A percentile compares a stretch with the other conserved stretches of the same genome.
Conservation (phyloP, 2,113 vertebrate genomes). For the Gallinago paraguaiae region DNA sequence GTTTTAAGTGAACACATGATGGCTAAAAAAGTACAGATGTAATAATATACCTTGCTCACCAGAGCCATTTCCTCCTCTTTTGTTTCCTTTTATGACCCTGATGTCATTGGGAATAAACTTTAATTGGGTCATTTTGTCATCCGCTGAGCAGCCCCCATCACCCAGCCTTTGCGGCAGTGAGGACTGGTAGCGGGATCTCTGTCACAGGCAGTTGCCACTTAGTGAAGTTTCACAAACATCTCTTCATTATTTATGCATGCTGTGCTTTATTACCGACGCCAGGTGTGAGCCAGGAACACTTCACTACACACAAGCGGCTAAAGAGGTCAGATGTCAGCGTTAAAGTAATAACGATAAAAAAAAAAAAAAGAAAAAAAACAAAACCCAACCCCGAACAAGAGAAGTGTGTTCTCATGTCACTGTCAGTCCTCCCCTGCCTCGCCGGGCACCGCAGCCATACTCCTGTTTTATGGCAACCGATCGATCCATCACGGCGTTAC, state of each 20-base stretch:
- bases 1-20: background rate
- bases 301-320: slow-evolving; percentile 41
- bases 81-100: slow-evolving; percentile 52
- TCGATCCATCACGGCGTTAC: background rate
- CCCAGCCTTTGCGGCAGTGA: slow-evolving; percentile 27
- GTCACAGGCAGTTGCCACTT: slow-evolving; percentile 74
- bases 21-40: background rate
- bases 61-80: slow-evolving; percentile 50
- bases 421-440: background rate
- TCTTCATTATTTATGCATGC: slow-evolving; percentile 73
- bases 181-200: slow-evolving; percentile 40
- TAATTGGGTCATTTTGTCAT: slow-evolving; percentile 61
- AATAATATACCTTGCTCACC: background rate
- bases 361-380: background rate
- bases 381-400: background rate
- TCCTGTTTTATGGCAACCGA: background rate
- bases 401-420: slow-evolving; percentile 39
- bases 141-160: slow-evolving; percentile 33
- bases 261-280: slow-evolving; percentile 60
- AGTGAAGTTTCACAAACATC: slow-evolving; percentile 70
- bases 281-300: slow-evolving; percentile 64
- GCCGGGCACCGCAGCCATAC: background rate
- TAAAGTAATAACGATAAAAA: slow-evolving; percentile 49
- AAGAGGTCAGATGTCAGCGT: slow-evolving; percentile 55
- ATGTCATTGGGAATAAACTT: slow-evolving; percentile 55